Percentiles rank a stretch among this genome's conserved stretches.
phyloP scores from a whole-genome alignment of 1,140 invertebrate genomes.

The Neodiprion virginianus region DNA sequence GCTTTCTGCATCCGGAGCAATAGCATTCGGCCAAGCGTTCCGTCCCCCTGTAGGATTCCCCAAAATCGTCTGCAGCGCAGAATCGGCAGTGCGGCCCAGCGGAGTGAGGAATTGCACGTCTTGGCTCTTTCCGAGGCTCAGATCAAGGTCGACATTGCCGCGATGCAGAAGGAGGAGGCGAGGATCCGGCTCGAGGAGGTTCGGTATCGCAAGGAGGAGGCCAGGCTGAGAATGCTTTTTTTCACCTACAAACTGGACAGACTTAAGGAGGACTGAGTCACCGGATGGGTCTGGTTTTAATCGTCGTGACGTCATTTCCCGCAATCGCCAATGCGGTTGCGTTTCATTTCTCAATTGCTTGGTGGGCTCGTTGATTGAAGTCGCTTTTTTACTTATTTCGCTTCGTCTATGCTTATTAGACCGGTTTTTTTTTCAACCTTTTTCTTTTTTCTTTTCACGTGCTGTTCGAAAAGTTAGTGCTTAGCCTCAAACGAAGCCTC shows the following conservation, averaged over 20 bases:
- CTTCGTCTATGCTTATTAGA: too few relatives aligned
- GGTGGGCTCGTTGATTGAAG: too few relatives aligned
- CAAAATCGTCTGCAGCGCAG: neutral
- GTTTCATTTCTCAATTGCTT: too few relatives aligned
- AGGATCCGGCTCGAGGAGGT: slow-evolving; percentile 44
- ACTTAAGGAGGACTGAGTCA: slow-evolving; percentile 32
- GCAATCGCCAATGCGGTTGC: too few relatives aligned
- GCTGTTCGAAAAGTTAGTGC: too few relatives aligned
- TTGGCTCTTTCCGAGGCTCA: slow-evolving; percentile 41
- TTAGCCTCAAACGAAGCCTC: too few relatives aligned
- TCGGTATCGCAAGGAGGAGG: slow-evolving; percentile 44
- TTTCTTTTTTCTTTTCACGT: too few relatives aligned
- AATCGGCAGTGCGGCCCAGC: slow-evolving; percentile 23
- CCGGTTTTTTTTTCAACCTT: too few relatives aligned
- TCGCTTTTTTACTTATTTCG: too few relatives aligned
- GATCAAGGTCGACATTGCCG: slow-evolving; percentile 42
- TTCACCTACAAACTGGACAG: slow-evolving; percentile 41
- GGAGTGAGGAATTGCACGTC: slow-evolving; percentile 35
- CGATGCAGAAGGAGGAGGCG: slow-evolving; percentile 43
- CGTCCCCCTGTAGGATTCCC: neutral
- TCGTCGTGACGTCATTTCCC: too few relatives aligned
- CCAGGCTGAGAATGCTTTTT: slow-evolving; percentile 40
- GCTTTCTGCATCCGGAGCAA: too few relatives aligned
- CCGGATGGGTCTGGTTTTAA: too few relatives aligned
- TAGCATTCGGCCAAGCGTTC: neutral